A percentile compares a stretch with the other conserved stretches of the same genome.
phyloP scores from a whole-genome alignment of 2,113 vertebrate species.

The Sclerurus mexicanus region DNA sequence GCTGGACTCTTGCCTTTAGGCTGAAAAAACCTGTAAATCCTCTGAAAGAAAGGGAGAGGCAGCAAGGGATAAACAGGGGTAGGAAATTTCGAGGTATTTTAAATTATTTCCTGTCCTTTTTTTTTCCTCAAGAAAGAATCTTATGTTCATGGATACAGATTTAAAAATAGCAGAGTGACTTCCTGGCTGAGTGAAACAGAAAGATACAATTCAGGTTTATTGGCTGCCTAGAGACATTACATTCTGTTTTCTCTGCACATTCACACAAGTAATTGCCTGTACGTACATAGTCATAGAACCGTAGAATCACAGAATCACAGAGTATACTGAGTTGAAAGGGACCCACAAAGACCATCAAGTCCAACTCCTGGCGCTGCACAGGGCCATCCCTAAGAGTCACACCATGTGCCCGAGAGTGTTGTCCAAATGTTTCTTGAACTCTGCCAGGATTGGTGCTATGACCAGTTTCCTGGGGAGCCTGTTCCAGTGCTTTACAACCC shows the following conservation, averaged over 20 bases:
- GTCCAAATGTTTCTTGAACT: not conserved
- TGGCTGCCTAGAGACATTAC: not conserved
- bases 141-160: not conserved
- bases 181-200: conserved; percentile 20
- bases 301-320: not conserved
- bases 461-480: not conserved
- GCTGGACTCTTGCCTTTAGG: not conserved
- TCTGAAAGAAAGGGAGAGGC: not conserved
- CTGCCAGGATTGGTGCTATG: not conserved
- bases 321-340: not conserved
- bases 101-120: not conserved
- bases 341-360: not conserved
- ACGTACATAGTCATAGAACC: not conserved
- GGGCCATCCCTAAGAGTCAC: not conserved
- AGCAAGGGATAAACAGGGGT: not conserved
- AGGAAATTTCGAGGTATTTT: conserved; percentile 6
- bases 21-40: not conserved
- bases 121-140: conserved; percentile 4
- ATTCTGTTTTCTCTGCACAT: not conserved
- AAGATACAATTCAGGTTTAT: conserved; percentile 19
- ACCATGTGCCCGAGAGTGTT: not conserved
- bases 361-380: no score
- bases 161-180: conserved; percentile 29
- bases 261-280: not conserved
- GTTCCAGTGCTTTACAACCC: not conserved